Evolutionary conservation across 1,140 invertebrate species (phyloP).

Genomic region (Apis mellifera): Amel_HAv3.1 CM009934.2:6904501-6905000

Average conservation of each 20-base stretch:
- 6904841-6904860: slow-evolving; percentile 6
- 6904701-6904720: not conserved
- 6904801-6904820: not conserved
- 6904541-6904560: too few species aligned
- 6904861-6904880: slow-evolving; percentile 51
- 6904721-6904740: not conserved
- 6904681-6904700: not conserved
- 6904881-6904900: slow-evolving; percentile 58
- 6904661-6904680: not conserved
- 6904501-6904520: too few species aligned
- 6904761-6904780: not conserved
- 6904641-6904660: not conserved
- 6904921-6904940: slow-evolving; percentile 50
- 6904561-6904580: too few species aligned
- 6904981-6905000: slow-evolving; percentile 9
- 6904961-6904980: slow-evolving; percentile 28
- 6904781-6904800: not conserved
- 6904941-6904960: slow-evolving; percentile 55
- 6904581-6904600: too few species aligned
- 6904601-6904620: too few species aligned
- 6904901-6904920: slow-evolving; percentile 57
- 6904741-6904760: not conserved
- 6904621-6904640: too few species aligned
- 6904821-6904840: slow-evolving; percentile 33
- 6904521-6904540: too few species aligned